Evolutionary conservation across 37 sponge, comb jelly and placozoan genomes (phyloP).

Genomic region (Geodia barretti): DNA sequence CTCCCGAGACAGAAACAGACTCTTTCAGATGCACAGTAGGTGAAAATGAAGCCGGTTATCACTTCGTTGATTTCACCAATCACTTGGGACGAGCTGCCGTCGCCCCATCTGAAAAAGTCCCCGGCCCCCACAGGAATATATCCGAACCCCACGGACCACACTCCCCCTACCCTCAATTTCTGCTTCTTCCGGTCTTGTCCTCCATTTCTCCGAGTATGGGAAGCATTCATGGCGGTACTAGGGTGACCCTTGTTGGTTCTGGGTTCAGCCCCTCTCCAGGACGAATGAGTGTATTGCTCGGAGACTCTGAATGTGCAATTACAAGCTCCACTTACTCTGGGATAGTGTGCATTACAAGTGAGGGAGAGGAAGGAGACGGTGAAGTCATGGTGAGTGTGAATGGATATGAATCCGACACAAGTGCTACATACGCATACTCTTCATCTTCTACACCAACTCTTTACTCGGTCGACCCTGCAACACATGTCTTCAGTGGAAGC

Average conservation of each 20-base stretch:
- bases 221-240: constrained; percentile 76
- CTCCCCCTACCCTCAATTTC: constrained; percentile 44
- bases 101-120: constrained; percentile 7
- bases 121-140: constrained; percentile 42
- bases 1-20: too few species aligned
- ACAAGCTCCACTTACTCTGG: constrained; percentile 16
- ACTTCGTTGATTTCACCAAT: constrained; percentile 48
- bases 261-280: constrained; percentile 53
- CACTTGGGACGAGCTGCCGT: constrained; percentile 53
- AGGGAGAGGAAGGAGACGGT: neutral
- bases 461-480: neutral
- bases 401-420: constrained; percentile 15
- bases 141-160: neutral
- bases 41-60: constrained; percentile 54
- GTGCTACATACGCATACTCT: constrained; percentile 20
- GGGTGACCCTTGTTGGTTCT: constrained; percentile 45
- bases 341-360: constrained; percentile 47
- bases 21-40: constrained; percentile 28
- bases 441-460: constrained; percentile 47
- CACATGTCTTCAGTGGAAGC: constrained; percentile 27
- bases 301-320: constrained; percentile 35
- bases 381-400: constrained; percentile 41
- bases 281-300: constrained; percentile 40
- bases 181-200: constrained; percentile 25
- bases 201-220: constrained; percentile 44